Base-by-base conservation (phyloP, 1,140 invertebrate species). In the Drosophila sechellia region DNA sequence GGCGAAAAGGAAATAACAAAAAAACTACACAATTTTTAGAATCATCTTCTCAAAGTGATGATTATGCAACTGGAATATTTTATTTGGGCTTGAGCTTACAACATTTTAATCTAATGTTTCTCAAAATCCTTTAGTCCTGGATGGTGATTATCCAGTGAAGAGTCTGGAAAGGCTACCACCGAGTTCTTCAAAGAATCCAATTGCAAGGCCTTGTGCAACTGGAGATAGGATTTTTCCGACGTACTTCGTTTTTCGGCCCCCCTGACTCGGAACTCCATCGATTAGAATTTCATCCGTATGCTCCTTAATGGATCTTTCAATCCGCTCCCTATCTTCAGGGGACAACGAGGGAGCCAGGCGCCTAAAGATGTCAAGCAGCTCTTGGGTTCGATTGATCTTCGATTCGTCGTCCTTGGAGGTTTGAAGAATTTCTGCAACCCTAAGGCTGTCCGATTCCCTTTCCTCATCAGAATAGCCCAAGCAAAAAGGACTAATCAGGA, bases 211-310 rank as follows among this genome's bases (percentile, higher is more conserved):
- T 11, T 10, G 37, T 2, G 3, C 20, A 37, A 11, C 11, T 13
- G n/a, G 12, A 17, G n/a, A 10, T 11, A 25, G 8, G 13, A n/a
- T 11, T n/a, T 53, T 53, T 10, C 5, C 22, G 8, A 10, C n/a
- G 11, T 25, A 53, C 11, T 59, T 37, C 11, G 6, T 37, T 6
- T 25, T 59, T n/a, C 57, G n/a, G 0, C 57, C 48, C 11, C 48
- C 48, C 3, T 60, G 57, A 60, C 10, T 17, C 4, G 48, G 57
- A 39, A 55, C 57, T 55, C 49, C 57, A 11, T 54, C 57, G 49
- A 60, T 3, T 1, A 39, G 4, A 15, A 27, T 55, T 10, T 13
- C 34, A 4, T 54, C 48, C 4, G 48, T 39, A 20, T 20, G 11
- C 11, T 10, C 15, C 5, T 17, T n/a, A 17, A 60, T n/a, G 0